Evolutionary conservation across 92 coral and sea anemone species (phyloP).

Genomic region (Actinernus sp.): DNA sequence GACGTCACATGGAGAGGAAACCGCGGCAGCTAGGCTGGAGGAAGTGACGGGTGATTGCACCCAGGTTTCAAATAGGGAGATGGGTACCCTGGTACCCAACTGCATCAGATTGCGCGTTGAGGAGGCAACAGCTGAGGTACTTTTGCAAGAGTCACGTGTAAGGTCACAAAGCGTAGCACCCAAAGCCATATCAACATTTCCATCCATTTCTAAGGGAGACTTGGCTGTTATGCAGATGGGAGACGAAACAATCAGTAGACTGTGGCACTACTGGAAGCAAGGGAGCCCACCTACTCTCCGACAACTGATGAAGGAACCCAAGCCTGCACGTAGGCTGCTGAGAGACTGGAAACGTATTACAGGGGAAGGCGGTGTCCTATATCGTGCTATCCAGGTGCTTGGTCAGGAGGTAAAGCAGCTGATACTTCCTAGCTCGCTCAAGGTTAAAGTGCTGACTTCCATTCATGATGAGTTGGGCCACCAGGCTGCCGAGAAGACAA

Average conservation of each 20-base stretch:
- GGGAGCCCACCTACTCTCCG: conserved; percentile 58
- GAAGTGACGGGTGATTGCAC: too few relatives aligned
- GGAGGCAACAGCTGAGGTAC: too few relatives aligned
- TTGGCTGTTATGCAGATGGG: conserved; percentile 28
- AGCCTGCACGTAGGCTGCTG: conserved; percentile 40
- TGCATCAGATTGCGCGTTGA: too few relatives aligned
- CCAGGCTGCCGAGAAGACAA: conserved; percentile 43
- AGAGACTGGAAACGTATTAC: conserved; percentile 50
- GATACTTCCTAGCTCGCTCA: conserved; percentile 53
- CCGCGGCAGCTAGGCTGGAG: too few relatives aligned
- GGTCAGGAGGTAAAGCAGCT: conserved; percentile 40
- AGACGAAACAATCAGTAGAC: conserved; percentile 34
- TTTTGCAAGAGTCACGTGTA: too few relatives aligned
- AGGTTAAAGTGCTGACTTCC: conserved; percentile 23
- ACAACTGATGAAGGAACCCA: conserved; percentile 50
- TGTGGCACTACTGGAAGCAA: conserved; percentile 49
- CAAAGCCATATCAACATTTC: too few relatives aligned
- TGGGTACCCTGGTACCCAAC: too few relatives aligned
- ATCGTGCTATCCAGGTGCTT: conserved; percentile 13
- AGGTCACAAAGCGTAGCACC: too few relatives aligned
- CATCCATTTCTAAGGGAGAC: conserved; percentile 20
- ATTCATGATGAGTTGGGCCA: conserved; percentile 69
- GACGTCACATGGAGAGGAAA: too few relatives aligned
- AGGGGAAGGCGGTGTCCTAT: conserved; percentile 50
- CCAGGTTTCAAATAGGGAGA: too few relatives aligned